Evolutionary conservation across 2,888 invertebrate genomes (phyloP).

Genomic region (Ophioninae sp.): DNA sequence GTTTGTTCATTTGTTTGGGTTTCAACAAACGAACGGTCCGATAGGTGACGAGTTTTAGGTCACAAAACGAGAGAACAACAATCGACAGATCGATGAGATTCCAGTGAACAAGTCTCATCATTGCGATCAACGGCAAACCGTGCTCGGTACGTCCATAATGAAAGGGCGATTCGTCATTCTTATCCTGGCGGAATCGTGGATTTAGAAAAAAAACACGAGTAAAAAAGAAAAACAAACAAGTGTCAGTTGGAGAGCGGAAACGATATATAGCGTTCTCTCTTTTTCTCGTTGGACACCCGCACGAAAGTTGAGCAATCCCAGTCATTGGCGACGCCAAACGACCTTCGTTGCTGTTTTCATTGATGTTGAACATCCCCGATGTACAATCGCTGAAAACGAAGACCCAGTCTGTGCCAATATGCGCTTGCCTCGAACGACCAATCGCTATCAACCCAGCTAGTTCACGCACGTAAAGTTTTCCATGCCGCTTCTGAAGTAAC

Average conservation of each 20-base stretch:
- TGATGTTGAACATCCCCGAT: not conserved
- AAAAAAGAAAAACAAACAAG: conserved; percentile 25
- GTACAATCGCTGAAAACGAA: not conserved
- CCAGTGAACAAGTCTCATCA: not conserved
- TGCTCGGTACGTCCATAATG: conserved; percentile 49
- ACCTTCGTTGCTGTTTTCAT: not conserved
- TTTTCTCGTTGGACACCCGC: not conserved
- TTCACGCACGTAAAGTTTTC: conserved; percentile 23
- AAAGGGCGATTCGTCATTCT: conserved; percentile 57
- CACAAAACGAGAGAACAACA: not conserved
- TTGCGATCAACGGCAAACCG: conserved; percentile 52
- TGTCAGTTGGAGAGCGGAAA: conserved; percentile 28
- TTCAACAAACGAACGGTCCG: too few species aligned
- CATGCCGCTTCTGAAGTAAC: conserved; percentile 43
- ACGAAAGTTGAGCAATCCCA: conserved; percentile 13
- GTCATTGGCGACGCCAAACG: conserved; percentile 19
- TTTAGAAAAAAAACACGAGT: conserved; percentile 13
- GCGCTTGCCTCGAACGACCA: not conserved
- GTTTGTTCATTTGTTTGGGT: too few species aligned
- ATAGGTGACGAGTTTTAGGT: not conserved
- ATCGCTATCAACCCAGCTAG: not conserved
- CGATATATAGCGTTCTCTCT: conserved; percentile 29
- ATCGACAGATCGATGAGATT: not conserved
- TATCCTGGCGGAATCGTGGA: conserved; percentile 37
- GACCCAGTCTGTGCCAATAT: not conserved